These are phyloP conservation scores for Aplodontia rufa DNA, from an alignment of 2,113 vertebrate species.

Conservation along the genomic window DNA sequence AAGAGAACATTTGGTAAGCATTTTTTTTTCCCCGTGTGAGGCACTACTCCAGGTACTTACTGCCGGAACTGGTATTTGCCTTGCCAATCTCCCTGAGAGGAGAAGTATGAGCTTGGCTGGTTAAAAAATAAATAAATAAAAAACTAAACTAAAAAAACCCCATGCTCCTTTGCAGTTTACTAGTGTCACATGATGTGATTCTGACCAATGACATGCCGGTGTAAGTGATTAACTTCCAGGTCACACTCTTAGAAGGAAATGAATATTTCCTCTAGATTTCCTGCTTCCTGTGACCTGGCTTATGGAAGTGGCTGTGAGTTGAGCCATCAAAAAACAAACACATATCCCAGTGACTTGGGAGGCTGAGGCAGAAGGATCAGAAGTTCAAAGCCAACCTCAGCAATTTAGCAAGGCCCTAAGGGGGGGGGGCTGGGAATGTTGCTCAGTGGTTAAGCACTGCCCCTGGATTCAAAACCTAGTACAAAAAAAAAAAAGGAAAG, in stretches of 20 bases:
- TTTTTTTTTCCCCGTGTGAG: background rate
- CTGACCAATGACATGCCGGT: background rate
- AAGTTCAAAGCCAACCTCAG: no score
- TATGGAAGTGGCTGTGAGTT: background rate
- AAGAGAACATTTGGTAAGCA: background rate
- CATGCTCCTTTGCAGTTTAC: background rate
- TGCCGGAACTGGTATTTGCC: background rate
- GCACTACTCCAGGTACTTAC: background rate
- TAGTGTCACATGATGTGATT: background rate
- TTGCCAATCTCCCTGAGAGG: background rate
- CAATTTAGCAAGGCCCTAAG: no score
- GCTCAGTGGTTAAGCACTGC: no score
- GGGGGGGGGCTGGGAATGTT: no score
- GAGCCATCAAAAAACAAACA: background rate
- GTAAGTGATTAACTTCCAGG: background rate
- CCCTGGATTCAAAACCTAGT: no score
- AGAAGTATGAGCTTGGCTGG: background rate
- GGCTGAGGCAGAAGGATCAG: no score
- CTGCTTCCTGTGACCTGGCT: background rate
- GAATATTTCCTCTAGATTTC: background rate
- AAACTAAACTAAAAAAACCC: background rate
- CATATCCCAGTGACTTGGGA: no score
- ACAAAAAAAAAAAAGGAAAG: no score
- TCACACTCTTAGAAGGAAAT: background rate
- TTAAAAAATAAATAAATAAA: background rate